Evolutionary conservation across 2,113 vertebrate species (phyloP).

Genomic region (Phaethon lepturus): DNA sequence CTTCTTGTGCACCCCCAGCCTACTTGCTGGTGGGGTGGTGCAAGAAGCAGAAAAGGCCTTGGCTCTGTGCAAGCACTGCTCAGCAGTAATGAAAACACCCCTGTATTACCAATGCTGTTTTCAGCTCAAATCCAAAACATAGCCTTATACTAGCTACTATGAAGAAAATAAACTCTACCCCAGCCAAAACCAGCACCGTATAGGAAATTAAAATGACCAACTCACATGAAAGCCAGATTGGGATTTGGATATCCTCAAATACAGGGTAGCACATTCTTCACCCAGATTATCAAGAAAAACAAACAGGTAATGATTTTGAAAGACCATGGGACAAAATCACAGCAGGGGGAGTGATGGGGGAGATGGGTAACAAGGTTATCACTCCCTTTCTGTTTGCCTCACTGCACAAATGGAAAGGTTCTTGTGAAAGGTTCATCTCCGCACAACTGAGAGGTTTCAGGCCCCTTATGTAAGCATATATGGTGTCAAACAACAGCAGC

Average conservation of each 20-base stretch:
- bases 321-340: accelerated
- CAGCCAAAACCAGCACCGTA: too few relatives aligned
- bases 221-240: accelerated
- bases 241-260: accelerated
- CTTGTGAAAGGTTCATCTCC: not conserved
- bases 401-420: not conserved
- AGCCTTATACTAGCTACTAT: too few relatives aligned
- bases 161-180: too few relatives aligned
- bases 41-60: too few relatives aligned
- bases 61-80: too few relatives aligned
- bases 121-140: too few relatives aligned
- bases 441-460: not conserved
- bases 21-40: too few relatives aligned
- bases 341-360: accelerated
- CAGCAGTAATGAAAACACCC: too few relatives aligned
- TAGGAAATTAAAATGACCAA: accelerated
- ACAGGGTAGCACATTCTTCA: accelerated
- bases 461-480: not conserved
- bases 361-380: not conserved
- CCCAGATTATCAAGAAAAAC: not conserved
- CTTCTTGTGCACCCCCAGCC: too few relatives aligned
- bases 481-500: too few relatives aligned
- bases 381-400: not conserved
- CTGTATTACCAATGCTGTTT: too few relatives aligned
- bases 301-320: not conserved